A percentile compares a stretch with the other conserved stretches of the same genome.
Evolutionary conservation across 2,797 vertebrate species (phyloP).

Genomic region (Pristis pectinata): DNA sequence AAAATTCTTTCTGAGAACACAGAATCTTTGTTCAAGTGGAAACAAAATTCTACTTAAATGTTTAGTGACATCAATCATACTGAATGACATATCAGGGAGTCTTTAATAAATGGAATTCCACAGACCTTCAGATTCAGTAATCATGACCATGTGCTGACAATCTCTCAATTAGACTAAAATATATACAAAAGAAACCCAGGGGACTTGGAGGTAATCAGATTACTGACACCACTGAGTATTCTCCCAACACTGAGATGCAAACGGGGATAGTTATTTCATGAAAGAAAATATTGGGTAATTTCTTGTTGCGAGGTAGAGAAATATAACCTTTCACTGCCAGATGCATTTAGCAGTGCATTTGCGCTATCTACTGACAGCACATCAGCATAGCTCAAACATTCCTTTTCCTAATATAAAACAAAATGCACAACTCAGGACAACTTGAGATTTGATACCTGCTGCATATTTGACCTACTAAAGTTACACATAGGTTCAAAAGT

Average conservation of each 20-base stretch:
- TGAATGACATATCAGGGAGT: not conserved
- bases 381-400: slow-evolving; percentile 3
- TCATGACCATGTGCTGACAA: slow-evolving; percentile 21
- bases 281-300: slow-evolving; percentile 15
- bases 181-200: no score
- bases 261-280: not conserved
- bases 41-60: slow-evolving; percentile 5
- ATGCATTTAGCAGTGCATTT: not conserved
- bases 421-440: slow-evolving; percentile 13
- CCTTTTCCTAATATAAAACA: not conserved
- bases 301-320: not conserved
- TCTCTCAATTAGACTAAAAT: not conserved
- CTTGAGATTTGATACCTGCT: not conserved
- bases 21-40: slow-evolving; percentile 21
- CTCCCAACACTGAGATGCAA: not conserved
- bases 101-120: slow-evolving; percentile 14
- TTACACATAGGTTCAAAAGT: not conserved
- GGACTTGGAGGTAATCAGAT: slow-evolving; percentile 13
- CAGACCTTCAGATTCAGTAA: slow-evolving; percentile 13
- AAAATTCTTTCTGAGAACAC: not conserved
- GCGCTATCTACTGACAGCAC: slow-evolving; percentile 19
- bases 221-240: slow-evolving; percentile 11
- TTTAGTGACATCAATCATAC: slow-evolving; percentile 16
- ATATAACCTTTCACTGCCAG: not conserved
- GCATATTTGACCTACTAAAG: slow-evolving; percentile 20